phyloP scores from a whole-genome alignment of 2,888 invertebrate genomes.

The Chorisops tibialis region DNA sequence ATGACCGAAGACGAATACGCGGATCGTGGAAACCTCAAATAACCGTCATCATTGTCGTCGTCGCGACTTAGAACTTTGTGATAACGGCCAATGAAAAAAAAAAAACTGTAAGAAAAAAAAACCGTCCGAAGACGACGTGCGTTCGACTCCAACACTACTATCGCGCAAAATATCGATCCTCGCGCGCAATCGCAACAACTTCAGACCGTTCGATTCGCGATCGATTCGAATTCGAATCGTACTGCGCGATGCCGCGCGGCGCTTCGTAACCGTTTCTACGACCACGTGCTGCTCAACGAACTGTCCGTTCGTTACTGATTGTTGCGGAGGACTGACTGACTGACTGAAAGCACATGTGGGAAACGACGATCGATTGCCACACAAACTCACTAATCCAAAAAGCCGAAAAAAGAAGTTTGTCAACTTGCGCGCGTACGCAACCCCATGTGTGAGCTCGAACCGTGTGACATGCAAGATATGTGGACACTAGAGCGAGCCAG shows the following conservation, averaged over 20 bases:
- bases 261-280: neutral
- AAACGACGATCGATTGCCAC: conserved; percentile 17
- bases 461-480: conserved; percentile 1
- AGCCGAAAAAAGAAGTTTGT: conserved; percentile 18
- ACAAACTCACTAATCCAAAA: neutral
- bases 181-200: conserved; percentile 7
- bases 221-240: conserved; percentile 10
- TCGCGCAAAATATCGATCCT: too few relatives aligned
- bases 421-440: conserved; percentile 20
- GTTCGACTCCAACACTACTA: too few relatives aligned
- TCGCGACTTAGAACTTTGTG: conserved; percentile 7
- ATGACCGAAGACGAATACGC: conserved; percentile 22
- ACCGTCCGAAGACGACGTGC: too few relatives aligned
- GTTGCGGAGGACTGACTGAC: conserved; percentile 1
- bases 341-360: conserved; percentile 16
- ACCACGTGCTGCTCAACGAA: conserved; percentile 5
- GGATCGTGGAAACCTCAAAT: conserved; percentile 21
- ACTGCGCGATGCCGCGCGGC: neutral
- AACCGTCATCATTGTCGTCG: neutral
- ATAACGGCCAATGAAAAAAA: conserved; percentile 6
- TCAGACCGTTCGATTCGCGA: conserved; percentile 15
- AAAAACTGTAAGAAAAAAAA: too few relatives aligned
- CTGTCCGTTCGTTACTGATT: conserved; percentile 14
- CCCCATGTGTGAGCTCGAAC: conserved; percentile 3
- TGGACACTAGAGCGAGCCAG: neutral